phyloP scores from a whole-genome alignment of 2,797 vertebrate genomes.

The Paratrypauchen microcephalus region DNA sequence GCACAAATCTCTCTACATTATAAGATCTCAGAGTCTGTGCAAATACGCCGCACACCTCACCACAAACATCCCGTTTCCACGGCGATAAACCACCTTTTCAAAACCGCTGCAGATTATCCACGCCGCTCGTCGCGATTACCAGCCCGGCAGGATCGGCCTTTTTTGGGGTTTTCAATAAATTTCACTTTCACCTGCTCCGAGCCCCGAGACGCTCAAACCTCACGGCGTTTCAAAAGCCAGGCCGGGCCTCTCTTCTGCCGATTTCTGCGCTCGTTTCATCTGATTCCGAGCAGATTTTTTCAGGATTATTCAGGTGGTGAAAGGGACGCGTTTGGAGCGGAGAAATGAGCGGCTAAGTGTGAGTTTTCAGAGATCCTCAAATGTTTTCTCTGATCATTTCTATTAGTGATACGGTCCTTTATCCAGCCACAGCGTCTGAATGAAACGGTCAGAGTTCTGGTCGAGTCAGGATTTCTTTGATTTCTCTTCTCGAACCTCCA shows the following conservation, averaged over 20 bases:
- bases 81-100: background rate
- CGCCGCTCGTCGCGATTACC: conserved; percentile 75
- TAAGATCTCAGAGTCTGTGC: no score
- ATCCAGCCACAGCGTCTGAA: no score
- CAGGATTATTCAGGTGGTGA: background rate
- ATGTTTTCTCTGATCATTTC: no score
- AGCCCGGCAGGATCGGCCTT: conserved; percentile 39
- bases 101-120: conserved; percentile 62
- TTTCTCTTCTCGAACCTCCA: no score
- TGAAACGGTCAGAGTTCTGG: no score
- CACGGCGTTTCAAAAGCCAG: background rate
- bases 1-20: no score
- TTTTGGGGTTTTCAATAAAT: conserved; percentile 68
- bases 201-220: background rate
- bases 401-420: no score
- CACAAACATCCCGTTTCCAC: background rate
- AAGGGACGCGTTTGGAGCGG: background rate
- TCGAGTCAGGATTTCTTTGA: no score
- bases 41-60: background rate
- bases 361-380: background rate
- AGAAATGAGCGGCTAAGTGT: background rate
- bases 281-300: conserved; percentile 1
- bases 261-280: background rate
- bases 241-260: background rate
- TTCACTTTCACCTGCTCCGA: conserved; percentile 53